Conservation (phyloP, 1,140 invertebrate genomes). For the Mycetomoellerius zeteki region DNA sequence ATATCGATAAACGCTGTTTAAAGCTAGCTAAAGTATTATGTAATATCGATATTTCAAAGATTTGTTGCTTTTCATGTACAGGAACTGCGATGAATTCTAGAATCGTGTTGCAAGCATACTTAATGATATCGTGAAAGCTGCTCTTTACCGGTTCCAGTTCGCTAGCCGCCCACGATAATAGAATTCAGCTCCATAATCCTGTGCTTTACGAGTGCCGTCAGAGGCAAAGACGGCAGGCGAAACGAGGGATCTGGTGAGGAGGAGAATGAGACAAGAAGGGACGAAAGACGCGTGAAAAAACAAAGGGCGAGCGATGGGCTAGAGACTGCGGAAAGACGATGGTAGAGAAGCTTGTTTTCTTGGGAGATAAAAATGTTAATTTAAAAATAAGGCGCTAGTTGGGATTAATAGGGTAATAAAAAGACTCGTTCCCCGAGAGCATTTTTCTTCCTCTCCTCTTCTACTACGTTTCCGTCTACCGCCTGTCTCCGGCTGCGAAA, state of each 20-base stretch:
- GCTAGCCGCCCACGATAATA: slow-evolving; percentile 81
- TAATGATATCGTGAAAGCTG: slow-evolving; percentile 80
- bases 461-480: slow-evolving; percentile 71
- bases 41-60: neutral
- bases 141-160: slow-evolving; percentile 81
- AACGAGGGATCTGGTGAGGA: slow-evolving; percentile 66
- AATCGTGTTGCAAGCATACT: slow-evolving; percentile 61
- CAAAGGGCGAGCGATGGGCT: slow-evolving; percentile 40
- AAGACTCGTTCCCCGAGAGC: slow-evolving; percentile 76
- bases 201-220: slow-evolving; percentile 82
- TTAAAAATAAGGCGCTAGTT: slow-evolving; percentile 86
- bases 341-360: slow-evolving; percentile 81
- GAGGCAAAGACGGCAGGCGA: slow-evolving; percentile 72
- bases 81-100: slow-evolving; percentile 31
- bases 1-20: neutral
- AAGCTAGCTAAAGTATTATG: neutral
- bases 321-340: slow-evolving; percentile 55
- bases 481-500: slow-evolving; percentile 73
- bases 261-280: slow-evolving; percentile 20
- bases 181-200: slow-evolving; percentile 84
- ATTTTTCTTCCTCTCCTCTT: slow-evolving; percentile 77
- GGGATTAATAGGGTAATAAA: slow-evolving; percentile 86
- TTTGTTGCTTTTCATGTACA: slow-evolving; percentile 31
- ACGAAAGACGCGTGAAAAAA: slow-evolving; percentile 58
- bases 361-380: slow-evolving; percentile 85